Conservation (phyloP, 2,797 vertebrate species). For the Podarcis lilfordi region DNA sequence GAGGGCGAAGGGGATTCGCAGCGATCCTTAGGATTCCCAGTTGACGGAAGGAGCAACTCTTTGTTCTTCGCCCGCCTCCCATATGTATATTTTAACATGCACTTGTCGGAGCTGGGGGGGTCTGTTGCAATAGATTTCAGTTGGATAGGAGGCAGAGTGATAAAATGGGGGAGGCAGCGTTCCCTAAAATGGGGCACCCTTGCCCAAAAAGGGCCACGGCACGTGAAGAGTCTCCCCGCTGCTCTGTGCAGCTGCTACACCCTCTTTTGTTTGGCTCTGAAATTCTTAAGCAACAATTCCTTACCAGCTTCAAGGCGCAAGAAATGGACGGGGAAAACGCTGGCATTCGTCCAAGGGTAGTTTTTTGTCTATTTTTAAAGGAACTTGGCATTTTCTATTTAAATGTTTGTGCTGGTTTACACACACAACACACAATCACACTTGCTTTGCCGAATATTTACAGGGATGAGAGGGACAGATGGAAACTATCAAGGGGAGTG, state of each 20-base stretch:
- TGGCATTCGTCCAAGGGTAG: neutral
- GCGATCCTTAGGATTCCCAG: neutral
- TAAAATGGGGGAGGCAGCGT: neutral
- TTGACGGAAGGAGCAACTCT: neutral
- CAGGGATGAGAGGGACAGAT: conserved; percentile 40
- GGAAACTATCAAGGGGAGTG: conserved; percentile 19
- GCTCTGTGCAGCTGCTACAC: conserved; percentile 63
- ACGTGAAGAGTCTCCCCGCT: conserved; percentile 23
- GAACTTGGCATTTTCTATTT: conserved; percentile 30
- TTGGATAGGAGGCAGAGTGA: neutral
- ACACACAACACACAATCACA: neutral
- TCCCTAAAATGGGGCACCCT: neutral
- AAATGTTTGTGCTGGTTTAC: conserved; percentile 44
- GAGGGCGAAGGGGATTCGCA: neutral
- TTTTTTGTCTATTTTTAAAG: neutral
- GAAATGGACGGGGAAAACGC: neutral
- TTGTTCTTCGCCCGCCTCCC: too few species aligned
- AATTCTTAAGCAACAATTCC: conserved; percentile 9
- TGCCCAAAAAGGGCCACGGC: conserved; percentile 2
- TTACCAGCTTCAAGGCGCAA: neutral
- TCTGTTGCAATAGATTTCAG: neutral
- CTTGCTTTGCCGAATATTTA: conserved; percentile 7
- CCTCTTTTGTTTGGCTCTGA: conserved; percentile 74
- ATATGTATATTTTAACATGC: too few species aligned
- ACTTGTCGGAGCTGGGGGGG: too few species aligned